Evolutionary conservation across 2,113 vertebrate species (phyloP).

Genomic region (Callopanchax toddi): DNA sequence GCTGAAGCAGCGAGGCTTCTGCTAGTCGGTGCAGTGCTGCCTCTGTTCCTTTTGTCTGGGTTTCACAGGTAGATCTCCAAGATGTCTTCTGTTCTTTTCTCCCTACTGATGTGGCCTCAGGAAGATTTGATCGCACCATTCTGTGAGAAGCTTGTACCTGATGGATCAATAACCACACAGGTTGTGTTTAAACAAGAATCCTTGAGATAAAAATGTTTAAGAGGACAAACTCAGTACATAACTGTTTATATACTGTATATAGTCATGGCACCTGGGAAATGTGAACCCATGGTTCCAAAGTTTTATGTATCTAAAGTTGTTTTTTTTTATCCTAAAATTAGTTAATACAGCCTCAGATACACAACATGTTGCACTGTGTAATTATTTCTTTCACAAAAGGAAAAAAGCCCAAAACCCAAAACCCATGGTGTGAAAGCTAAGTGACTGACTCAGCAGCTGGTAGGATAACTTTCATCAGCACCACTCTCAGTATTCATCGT

Average conservation of each 20-base stretch:
- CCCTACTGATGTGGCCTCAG: conserved; percentile 15
- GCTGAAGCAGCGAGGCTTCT: conserved; percentile 8
- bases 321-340: no score
- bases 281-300: neutral
- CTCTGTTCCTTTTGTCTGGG: neutral
- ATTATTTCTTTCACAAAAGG: no score
- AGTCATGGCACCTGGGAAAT: neutral
- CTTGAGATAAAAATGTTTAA: neutral
- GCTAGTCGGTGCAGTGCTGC: conserved; percentile 6
- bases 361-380: no score
- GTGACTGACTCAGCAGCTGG: neutral
- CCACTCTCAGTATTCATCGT: neutral
- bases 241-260: no score
- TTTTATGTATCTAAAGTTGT: neutral
- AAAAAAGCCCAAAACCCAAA: no score
- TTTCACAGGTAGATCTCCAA: conserved; percentile 23
- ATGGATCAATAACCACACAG: conserved; percentile 11
- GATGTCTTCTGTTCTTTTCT: conserved; percentile 18
- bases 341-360: no score
- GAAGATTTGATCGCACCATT: conserved; percentile 12
- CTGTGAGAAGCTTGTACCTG: conserved; percentile 16
- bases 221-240: neutral
- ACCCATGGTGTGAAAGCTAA: no score
- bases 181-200: conserved; percentile 10
- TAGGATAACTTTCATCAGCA: neutral